Evolutionary conservation across 2,888 invertebrate species (phyloP), one percentile per base, ranked within the genome.

Genomic region (Hirtodrosophila trivittata): DNA sequence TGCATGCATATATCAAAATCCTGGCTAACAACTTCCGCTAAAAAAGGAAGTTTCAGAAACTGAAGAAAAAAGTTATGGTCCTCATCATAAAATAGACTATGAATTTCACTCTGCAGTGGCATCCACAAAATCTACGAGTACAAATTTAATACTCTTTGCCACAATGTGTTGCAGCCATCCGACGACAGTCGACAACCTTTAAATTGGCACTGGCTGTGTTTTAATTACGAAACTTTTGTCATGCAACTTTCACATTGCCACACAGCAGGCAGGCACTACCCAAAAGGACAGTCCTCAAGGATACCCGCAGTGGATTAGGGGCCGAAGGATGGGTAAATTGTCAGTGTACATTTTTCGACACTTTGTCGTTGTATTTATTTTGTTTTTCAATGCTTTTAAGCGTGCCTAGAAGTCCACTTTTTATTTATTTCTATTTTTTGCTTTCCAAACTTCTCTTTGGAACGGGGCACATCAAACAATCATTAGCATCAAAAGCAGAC

Each of bases 151-250:
- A 33, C 46, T 49, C 14, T 39, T 28, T 41, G 70, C 64, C 58
- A 52, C 70, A 69, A 43, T 57, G 12, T 54, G 62, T 49, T 42
- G 50, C 68, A 37, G 10, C 26, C 43, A 38, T 18, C 5, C 10
- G n/a, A 1, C 0, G 30, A 2, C n/a, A 12, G 41, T 26, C n/a
- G 6, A 12, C 3, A 13, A 57, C 33, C 59, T 64, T 73, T 47
- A 52, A 66, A 60, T 52, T 57, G 41, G 41, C 45, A 37, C 38
- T 56, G 21, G 47, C 30, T 46, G 45, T 63, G 60, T 65, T 84
- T 84, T 86, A 84, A 82, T 82, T 82, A 66, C 73, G 55, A 77
- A 84, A 84, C 75, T 80, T 81, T 84, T 64, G 60, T 59, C 51
- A 54, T 56, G 64, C 47, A 65, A 67, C 58, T 60, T 64, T 66